These are phyloP conservation scores for Amphibalanus amphitrite DNA, from an alignment of 1,140 invertebrate species.

Conservation along the genomic window DNA sequence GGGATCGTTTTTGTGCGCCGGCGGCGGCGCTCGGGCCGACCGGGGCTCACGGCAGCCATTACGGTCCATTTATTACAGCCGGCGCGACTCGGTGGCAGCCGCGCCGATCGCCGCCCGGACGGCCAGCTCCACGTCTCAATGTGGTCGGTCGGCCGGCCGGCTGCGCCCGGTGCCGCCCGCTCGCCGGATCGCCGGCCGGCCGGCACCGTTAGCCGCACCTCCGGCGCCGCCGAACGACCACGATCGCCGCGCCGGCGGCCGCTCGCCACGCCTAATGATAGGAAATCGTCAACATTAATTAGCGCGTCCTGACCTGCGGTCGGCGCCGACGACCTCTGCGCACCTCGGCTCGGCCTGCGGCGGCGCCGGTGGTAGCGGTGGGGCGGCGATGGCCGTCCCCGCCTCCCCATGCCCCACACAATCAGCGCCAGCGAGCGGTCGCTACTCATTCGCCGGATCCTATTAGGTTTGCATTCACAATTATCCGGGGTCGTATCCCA, in stretches of 20 bases:
- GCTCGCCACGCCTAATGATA: neutral
- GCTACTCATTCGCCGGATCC: neutral
- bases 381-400: neutral
- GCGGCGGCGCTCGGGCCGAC: no score
- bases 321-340: no score
- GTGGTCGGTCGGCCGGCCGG: neutral
- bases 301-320: neutral
- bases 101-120: no score
- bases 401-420: neutral
- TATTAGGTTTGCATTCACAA: conserved; percentile 2
- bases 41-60: no score
- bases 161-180: neutral
- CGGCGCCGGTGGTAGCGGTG: no score
- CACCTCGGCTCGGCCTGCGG: neutral
- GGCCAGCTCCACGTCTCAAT: neutral
- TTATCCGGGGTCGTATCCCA: neutral
- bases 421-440: neutral
- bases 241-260: neutral
- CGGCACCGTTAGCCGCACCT: neutral
- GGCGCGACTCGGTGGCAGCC: neutral
- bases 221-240: no score
- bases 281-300: conserved; percentile 2
- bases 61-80: neutral
- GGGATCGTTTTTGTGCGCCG: no score
- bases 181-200: neutral